Percentiles rank a stretch among this genome's conserved stretches.
These are phyloP conservation scores for Danio aesculapii DNA, from an alignment of 2,797 vertebrate genomes.

Conservation along the genomic window DNA sequence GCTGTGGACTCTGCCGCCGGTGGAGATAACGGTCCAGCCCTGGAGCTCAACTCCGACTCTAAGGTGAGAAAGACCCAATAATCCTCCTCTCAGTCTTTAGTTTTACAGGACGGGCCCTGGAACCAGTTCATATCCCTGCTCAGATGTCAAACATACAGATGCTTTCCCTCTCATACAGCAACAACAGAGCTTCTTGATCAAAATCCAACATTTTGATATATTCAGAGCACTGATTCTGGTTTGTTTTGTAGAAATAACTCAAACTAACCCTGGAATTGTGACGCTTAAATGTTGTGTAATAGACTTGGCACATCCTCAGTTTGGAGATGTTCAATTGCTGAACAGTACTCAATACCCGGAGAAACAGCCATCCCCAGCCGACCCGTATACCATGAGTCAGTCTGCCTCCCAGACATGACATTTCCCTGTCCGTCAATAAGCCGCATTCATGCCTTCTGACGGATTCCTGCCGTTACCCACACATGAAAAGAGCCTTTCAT, in stretches of 20 bases:
- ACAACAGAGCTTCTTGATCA: background rate
- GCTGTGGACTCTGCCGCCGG: constrained; percentile 56
- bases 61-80: constrained; percentile 78
- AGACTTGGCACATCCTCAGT: background rate
- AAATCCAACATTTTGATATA: background rate
- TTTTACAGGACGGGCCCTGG: background rate
- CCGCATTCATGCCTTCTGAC: background rate
- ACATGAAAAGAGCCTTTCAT: constrained; percentile 20
- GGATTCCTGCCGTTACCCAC: constrained; percentile 8
- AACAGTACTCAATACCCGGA: background rate
- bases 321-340: background rate
- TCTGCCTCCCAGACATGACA: constrained; percentile 23
- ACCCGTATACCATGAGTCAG: background rate
- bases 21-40: constrained; percentile 64
- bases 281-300: background rate
- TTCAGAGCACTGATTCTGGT: background rate
- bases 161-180: background rate
- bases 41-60: constrained; percentile 78
- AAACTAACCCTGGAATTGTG: background rate
- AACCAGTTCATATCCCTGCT: background rate
- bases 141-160: background rate
- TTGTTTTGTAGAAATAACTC: background rate
- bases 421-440: constrained; percentile 25
- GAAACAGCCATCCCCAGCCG: background rate
- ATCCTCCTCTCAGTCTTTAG: background rate